phyloP scores from a whole-genome alignment of 2,797 vertebrate genomes.

The Sebastes matsubarae region DNA sequence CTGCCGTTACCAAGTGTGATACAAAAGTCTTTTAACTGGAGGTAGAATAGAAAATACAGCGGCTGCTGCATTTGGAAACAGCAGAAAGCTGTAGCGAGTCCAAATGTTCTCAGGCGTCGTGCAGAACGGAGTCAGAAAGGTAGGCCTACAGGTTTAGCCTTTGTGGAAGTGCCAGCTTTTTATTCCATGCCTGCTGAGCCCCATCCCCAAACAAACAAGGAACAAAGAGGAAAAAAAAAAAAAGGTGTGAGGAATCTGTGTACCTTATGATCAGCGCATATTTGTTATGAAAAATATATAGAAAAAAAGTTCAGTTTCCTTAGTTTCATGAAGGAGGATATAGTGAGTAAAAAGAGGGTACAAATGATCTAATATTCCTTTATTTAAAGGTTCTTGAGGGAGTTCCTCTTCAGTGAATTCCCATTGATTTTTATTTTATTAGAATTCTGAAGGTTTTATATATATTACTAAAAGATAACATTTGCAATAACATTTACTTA shows the following conservation, averaged over 20 bases:
- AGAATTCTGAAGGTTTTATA: neutral
- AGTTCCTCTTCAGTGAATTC: neutral
- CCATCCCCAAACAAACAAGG: neutral
- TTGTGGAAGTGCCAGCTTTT: slow-evolving; percentile 24
- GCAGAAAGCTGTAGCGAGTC: slow-evolving; percentile 18
- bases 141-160: slow-evolving; percentile 31
- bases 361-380: neutral
- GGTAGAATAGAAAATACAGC: slow-evolving; percentile 47
- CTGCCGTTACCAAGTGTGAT: slow-evolving; percentile 60
- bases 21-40: slow-evolving; percentile 71
- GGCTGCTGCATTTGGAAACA: slow-evolving; percentile 46
- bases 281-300: neutral
- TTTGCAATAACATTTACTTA: neutral
- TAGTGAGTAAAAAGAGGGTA: neutral
- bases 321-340: neutral
- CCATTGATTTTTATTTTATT: neutral
- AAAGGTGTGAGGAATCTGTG: neutral
- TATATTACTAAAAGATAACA: neutral
- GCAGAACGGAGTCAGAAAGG: slow-evolving; percentile 21
- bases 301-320: neutral
- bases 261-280: neutral
- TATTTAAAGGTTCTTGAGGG: neutral
- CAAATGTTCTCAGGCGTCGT: slow-evolving; percentile 47
- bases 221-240: neutral
- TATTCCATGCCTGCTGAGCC: neutral